Conservation (phyloP, 1,140 invertebrate species). For the Formica exsecta region DNA sequence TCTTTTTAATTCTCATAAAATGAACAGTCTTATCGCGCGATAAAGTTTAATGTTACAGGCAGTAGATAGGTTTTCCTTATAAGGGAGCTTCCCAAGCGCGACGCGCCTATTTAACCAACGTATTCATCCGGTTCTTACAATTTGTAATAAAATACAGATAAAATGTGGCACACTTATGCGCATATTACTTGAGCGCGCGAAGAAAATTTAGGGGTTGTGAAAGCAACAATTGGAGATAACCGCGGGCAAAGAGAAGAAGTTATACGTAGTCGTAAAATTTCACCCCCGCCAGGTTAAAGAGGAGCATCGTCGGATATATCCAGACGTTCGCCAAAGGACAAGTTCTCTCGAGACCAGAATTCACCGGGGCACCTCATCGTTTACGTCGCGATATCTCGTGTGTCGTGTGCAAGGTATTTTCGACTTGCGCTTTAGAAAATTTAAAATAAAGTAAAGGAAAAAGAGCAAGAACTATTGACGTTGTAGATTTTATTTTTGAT, state of each 20-base stretch:
- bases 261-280: constrained; percentile 32
- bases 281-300: background rate
- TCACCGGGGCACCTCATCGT: background rate
- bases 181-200: constrained; percentile 7
- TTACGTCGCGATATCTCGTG: background rate
- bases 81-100: constrained; percentile 30
- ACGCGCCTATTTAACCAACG: background rate
- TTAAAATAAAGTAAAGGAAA: background rate
- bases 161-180: background rate
- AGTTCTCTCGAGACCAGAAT: constrained; percentile 28
- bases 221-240: constrained; percentile 47
- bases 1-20: constrained; percentile 59
- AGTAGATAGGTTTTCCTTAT: constrained; percentile 3
- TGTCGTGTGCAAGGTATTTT: constrained; percentile 21
- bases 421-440: background rate
- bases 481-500: background rate
- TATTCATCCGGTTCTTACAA: constrained; percentile 30
- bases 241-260: background rate
- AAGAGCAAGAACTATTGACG: background rate
- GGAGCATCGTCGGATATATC: constrained; percentile 17
- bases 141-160: constrained; percentile 41
- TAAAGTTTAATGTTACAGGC: constrained; percentile 22
- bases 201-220: constrained; percentile 6
- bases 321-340: background rate
- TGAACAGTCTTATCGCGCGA: constrained; percentile 28